phyloP scores from a whole-genome alignment of 2,888 invertebrate species.

The Octodonta nipae region DNA sequence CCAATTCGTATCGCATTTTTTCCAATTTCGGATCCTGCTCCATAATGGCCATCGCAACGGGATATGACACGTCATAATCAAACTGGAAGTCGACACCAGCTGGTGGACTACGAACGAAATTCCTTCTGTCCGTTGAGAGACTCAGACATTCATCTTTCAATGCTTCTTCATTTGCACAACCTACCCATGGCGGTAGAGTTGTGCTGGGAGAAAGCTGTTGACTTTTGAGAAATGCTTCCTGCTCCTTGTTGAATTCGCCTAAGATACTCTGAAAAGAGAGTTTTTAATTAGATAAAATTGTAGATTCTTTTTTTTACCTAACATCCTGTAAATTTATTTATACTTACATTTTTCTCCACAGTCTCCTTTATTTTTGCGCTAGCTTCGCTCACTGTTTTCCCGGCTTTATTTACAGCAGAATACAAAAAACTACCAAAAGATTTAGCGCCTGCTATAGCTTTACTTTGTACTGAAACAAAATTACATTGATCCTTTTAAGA shows the following conservation, averaged over 20 bases:
- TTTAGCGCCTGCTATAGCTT: slow-evolving; percentile 80
- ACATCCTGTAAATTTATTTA: no score
- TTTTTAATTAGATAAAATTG: no score
- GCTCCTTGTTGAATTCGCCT: slow-evolving; percentile 93
- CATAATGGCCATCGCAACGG: slow-evolving; percentile 87
- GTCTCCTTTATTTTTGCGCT: slow-evolving; percentile 88
- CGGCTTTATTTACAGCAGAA: slow-evolving; percentile 91
- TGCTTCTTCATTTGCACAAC: slow-evolving; percentile 84
- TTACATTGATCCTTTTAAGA: background rate
- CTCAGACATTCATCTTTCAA: slow-evolving; percentile 92
- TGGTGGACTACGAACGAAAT: slow-evolving; percentile 93
- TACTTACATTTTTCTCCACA: slow-evolving; percentile 85
- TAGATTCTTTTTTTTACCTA: no score
- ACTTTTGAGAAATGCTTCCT: slow-evolving; percentile 86
- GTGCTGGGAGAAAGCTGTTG: slow-evolving; percentile 58
- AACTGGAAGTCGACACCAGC: slow-evolving; percentile 91
- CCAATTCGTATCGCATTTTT: slow-evolving; percentile 97
- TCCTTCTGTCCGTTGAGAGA: slow-evolving; percentile 86
- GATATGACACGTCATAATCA: slow-evolving; percentile 84
- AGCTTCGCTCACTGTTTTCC: slow-evolving; percentile 80
- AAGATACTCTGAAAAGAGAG: slow-evolving; percentile 64
- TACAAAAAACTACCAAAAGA: slow-evolving; percentile 84
- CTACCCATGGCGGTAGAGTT: slow-evolving; percentile 85
- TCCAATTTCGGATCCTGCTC: slow-evolving; percentile 90
- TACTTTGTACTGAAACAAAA: slow-evolving; percentile 63